phyloP scores from a whole-genome alignment of 2,797 vertebrate species.

The Oreochromis grahami region DNA sequence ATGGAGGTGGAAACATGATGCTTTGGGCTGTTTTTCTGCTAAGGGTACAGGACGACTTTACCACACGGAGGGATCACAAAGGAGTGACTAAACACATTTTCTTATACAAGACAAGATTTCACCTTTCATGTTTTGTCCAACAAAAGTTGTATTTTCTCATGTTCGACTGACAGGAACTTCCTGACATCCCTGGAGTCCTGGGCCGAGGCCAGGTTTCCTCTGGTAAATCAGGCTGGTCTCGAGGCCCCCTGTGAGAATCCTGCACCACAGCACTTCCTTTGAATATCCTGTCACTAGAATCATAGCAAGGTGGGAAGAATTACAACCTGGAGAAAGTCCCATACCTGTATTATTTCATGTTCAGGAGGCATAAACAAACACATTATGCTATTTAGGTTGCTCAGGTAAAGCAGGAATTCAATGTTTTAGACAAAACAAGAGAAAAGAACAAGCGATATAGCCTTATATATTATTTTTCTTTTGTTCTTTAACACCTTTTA shows the following conservation, averaged over 20 bases:
- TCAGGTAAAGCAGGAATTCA: neutral
- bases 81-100: neutral
- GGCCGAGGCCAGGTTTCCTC: neutral
- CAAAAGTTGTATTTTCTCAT: neutral
- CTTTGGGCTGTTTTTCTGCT: too few species aligned
- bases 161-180: neutral
- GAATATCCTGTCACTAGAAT: neutral
- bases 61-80: neutral
- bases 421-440: rapidly evolving
- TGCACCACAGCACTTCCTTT: neutral
- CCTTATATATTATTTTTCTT: neutral
- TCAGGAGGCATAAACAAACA: neutral
- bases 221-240: neutral
- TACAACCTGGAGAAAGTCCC: neutral
- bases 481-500: neutral
- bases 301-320: neutral
- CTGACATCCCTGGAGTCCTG: neutral
- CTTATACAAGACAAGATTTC: neutral
- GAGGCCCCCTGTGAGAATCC: neutral
- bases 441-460: neutral
- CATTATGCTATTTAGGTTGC: neutral
- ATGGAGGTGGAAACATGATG: too few species aligned
- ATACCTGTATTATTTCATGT: neutral
- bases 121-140: neutral
- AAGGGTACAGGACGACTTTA: neutral